Conservation (phyloP, 92 coral and sea anemone species). For the Heliopora coerulea region DNA sequence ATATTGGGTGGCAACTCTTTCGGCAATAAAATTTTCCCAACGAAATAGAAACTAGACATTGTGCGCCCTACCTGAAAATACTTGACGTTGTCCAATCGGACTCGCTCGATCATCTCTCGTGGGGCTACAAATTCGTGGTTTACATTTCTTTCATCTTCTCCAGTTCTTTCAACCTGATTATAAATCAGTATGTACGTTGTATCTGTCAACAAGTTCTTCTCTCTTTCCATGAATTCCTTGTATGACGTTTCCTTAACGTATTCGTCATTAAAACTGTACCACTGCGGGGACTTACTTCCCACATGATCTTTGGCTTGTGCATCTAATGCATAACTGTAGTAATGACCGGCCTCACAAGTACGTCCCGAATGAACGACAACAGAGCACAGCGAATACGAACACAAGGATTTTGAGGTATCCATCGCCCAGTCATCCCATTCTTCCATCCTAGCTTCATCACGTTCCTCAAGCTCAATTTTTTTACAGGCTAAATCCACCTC, state of each 20-base stretch:
- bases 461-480: conserved; percentile 13
- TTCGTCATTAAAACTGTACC: conserved; percentile 43
- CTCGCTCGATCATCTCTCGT: conserved; percentile 34
- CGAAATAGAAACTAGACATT: no score
- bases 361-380: conserved; percentile 97
- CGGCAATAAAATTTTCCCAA: no score
- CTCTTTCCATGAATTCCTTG: conserved; percentile 19
- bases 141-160: neutral
- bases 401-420: conserved; percentile 51
- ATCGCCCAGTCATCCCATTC: conserved; percentile 11
- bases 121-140: conserved; percentile 16
- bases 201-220: conserved; percentile 15
- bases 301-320: neutral
- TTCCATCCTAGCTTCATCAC: conserved; percentile 6
- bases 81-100: conserved; percentile 22
- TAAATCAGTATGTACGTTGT: conserved; percentile 39
- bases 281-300: neutral
- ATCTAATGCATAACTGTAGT: conserved; percentile 80
- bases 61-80: conserved; percentile 34
- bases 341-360: conserved; percentile 95
- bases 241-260: conserved; percentile 21
- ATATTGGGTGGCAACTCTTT: no score
- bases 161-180: neutral
- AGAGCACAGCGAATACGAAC: conserved; percentile 73
- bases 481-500: conserved; percentile 1